Percentiles rank a stretch among this genome's conserved stretches.
These are phyloP conservation scores for Acanthosepion lycidas DNA, from an alignment of 2,888 invertebrate genomes.

Conservation along the genomic window DNA sequence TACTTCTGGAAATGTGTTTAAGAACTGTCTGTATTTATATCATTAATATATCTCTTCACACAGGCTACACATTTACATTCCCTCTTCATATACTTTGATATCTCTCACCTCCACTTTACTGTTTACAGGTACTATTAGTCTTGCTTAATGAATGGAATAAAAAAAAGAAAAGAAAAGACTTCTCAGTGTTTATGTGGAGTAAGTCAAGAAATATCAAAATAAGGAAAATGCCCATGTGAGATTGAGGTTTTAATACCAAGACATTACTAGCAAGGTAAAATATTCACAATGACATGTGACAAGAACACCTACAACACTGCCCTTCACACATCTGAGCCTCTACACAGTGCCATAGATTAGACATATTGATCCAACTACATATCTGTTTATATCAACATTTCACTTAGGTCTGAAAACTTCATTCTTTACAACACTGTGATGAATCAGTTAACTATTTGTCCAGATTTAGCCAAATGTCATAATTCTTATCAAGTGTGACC, in stretches of 20 bases:
- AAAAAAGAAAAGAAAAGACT: neutral
- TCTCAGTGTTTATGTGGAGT: neutral
- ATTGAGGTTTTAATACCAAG: neutral
- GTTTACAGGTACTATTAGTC: neutral
- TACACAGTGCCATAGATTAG: neutral
- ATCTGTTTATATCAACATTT: neutral
- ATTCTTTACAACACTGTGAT: neutral
- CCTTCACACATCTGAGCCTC: neutral
- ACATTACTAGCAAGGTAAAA: neutral
- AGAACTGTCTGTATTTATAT: neutral
- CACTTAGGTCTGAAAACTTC: neutral
- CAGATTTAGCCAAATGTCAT: neutral
- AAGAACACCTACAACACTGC: neutral
- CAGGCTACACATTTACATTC: neutral
- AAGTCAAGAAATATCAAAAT: neutral
- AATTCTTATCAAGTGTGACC: neutral
- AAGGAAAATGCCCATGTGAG: neutral
- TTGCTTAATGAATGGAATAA: neutral
- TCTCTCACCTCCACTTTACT: neutral
- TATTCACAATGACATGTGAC: conserved; percentile 22
- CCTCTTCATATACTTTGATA: neutral
- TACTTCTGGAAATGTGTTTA: neutral
- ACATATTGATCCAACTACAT: neutral
- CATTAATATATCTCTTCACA: neutral
- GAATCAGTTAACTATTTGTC: neutral